Conservation (phyloP, 2,888 invertebrate species). For the Cantharis nigra region DNA sequence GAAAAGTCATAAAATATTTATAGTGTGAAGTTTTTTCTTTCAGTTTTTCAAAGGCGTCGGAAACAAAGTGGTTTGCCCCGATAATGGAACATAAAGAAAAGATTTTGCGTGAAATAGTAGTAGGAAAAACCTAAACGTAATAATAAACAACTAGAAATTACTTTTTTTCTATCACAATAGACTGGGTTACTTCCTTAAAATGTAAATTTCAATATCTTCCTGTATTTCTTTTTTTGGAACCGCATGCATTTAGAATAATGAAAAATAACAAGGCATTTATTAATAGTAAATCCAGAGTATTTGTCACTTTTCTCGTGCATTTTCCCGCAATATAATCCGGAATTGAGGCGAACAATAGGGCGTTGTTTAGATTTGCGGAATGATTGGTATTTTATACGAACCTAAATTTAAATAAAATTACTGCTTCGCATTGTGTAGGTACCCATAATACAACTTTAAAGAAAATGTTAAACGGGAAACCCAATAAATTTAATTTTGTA, state of each 20-base stretch:
- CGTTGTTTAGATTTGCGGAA: slow-evolving; percentile 7
- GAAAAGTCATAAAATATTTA: slow-evolving; percentile 30
- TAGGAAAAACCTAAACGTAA: slow-evolving; percentile 12
- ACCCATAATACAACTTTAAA: neutral
- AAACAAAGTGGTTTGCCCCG: slow-evolving; percentile 22
- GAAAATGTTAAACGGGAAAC: neutral
- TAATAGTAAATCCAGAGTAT: slow-evolving; percentile 13
- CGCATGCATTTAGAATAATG: neutral
- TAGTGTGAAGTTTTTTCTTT: slow-evolving; percentile 25
- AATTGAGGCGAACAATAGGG: slow-evolving; percentile 15
- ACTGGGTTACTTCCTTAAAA: neutral
- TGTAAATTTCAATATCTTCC: neutral
- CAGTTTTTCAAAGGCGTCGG: slow-evolving; percentile 17
- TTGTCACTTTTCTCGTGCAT: slow-evolving; percentile 17
- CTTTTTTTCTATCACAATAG: neutral
- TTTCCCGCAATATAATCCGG: slow-evolving; percentile 17
- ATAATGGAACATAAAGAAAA: slow-evolving; percentile 22
- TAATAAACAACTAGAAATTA: slow-evolving; percentile 17
- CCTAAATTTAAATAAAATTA: neutral
- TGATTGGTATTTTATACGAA: neutral
- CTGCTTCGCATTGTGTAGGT: neutral
- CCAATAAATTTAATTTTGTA: neutral
- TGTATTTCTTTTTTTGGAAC: neutral
- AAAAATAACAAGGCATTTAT: slow-evolving; percentile 15
- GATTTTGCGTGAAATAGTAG: slow-evolving; percentile 8